Evolutionary conservation across 92 coral and sea anemone species (phyloP).

Genomic region (Pocillopora meandrina): DNA sequence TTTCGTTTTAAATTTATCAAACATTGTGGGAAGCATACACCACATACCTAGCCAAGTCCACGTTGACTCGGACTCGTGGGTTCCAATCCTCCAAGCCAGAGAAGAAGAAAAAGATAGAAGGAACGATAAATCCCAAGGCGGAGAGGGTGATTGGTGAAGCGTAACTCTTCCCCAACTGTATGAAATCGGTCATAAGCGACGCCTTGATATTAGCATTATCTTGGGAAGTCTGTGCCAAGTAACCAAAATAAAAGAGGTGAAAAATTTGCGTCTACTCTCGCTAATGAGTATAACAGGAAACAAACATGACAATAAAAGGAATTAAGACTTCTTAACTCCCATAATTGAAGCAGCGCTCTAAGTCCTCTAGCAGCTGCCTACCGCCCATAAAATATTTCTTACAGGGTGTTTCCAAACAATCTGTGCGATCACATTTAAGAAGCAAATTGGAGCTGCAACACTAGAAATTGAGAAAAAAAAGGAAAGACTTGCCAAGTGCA

Average conservation of each 20-base stretch:
- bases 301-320: too few relatives aligned
- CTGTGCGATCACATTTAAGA: too few relatives aligned
- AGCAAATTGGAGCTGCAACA: too few relatives aligned
- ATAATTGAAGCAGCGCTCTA: too few relatives aligned
- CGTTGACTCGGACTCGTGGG: constrained; percentile 73
- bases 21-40: not conserved
- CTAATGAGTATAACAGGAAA: too few relatives aligned
- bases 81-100: constrained; percentile 87
- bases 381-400: too few relatives aligned
- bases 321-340: too few relatives aligned
- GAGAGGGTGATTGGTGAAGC: constrained; percentile 81
- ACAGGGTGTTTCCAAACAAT: too few relatives aligned
- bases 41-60: constrained; percentile 59
- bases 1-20: not conserved
- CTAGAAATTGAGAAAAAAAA: too few relatives aligned
- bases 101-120: constrained; percentile 70
- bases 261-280: too few relatives aligned
- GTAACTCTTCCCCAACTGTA: constrained; percentile 62
- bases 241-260: not conserved
- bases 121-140: constrained; percentile 65
- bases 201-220: not conserved
- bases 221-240: constrained; percentile 62
- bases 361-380: too few relatives aligned
- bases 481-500: too few relatives aligned
- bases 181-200: constrained; percentile 49